A percentile compares a stretch with the other conserved stretches of the same genome.
Conservation (phyloP, 2,888 invertebrate genomes). For the Alcis repandata region DNA sequence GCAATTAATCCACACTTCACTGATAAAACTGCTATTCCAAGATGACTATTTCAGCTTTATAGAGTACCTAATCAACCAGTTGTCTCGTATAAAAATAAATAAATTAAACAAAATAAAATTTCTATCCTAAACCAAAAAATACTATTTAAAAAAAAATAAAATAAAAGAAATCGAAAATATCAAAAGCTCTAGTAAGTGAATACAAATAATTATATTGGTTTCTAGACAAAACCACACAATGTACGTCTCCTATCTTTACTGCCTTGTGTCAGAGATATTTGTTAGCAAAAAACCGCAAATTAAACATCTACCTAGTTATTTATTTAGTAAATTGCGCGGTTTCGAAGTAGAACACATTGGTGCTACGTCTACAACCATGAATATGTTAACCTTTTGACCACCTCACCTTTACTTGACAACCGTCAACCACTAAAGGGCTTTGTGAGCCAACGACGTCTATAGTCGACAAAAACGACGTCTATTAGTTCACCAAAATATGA, state of each 20-base stretch:
- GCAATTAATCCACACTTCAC: not conserved
- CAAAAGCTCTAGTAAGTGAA: constrained; percentile 23
- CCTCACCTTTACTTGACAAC: too few relatives aligned
- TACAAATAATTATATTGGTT: constrained; percentile 27
- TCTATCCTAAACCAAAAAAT: constrained; percentile 24
- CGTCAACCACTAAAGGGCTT: too few relatives aligned
- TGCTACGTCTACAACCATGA: constrained; percentile 52
- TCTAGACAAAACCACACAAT: constrained; percentile 19
- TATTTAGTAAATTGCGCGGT: not conserved
- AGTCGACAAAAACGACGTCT: too few relatives aligned
- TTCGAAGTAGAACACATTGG: constrained; percentile 47
- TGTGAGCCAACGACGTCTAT: too few relatives aligned
- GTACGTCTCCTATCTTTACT: constrained; percentile 30
- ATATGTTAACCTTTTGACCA: constrained; percentile 39
- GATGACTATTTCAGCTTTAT: not conserved
- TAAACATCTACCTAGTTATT: not conserved
- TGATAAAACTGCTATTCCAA: not conserved
- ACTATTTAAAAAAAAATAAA: constrained; percentile 15
- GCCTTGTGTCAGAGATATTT: constrained; percentile 30
- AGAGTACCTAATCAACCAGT: not conserved
- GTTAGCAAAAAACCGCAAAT: constrained; percentile 14
- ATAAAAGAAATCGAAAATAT: constrained; percentile 23
- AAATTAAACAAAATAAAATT: constrained; percentile 23
- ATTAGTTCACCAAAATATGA: too few relatives aligned
- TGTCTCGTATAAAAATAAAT: not conserved